Evolutionary conservation across 1,140 invertebrate species (phyloP).

Genomic region (Nephotettix cincticeps): DNA sequence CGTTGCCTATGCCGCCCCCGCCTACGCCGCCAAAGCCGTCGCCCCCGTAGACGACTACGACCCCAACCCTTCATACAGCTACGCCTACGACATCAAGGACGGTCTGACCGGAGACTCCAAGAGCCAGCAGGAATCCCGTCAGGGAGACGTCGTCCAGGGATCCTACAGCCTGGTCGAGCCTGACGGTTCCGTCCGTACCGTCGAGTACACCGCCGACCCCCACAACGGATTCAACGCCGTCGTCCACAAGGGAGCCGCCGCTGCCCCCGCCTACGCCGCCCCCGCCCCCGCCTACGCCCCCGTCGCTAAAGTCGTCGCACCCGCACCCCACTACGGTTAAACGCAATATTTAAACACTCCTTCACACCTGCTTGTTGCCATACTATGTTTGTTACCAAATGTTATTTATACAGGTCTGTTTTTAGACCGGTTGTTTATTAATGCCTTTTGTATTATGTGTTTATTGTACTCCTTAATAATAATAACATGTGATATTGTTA

Average conservation of each 20-base stretch:
- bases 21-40: slow-evolving; percentile 8
- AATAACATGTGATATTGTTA: slow-evolving; percentile 12
- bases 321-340: slow-evolving; percentile 39
- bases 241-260: slow-evolving; percentile 37
- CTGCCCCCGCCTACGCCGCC: slow-evolving; percentile 33
- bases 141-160: slow-evolving; percentile 46
- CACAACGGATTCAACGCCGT: slow-evolving; percentile 36
- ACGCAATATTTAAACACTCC: neutral
- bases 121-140: slow-evolving; percentile 42
- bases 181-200: slow-evolving; percentile 41
- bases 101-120: slow-evolving; percentile 43
- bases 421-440: neutral
- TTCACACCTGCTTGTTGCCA: neutral
- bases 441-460: neutral
- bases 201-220: slow-evolving; percentile 44
- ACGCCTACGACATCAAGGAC: slow-evolving; percentile 41
- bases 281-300: slow-evolving; percentile 42
- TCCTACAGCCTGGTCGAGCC: slow-evolving; percentile 46
- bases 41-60: slow-evolving; percentile 41
- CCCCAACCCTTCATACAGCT: slow-evolving; percentile 41
- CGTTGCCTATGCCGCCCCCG: slow-evolving; percentile 13
- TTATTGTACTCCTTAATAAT: neutral
- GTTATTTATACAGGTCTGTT: neutral
- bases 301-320: slow-evolving; percentile 40
- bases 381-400: neutral